Conservation (phyloP, 2,113 vertebrate genomes). For the Capreolus pygargus region DNA sequence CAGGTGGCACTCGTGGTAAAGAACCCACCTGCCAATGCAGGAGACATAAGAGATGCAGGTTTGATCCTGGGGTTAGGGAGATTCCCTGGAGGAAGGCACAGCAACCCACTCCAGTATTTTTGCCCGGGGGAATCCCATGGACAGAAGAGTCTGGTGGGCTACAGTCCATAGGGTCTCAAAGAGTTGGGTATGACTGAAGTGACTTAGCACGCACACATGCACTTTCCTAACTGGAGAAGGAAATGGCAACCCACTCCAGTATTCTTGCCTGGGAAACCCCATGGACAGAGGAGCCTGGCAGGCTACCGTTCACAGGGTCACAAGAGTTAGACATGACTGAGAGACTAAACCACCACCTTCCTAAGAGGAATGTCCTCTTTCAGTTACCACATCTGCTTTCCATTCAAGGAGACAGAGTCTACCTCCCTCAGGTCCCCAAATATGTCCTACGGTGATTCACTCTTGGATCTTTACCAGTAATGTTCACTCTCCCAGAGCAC, state of each 20-base stretch:
- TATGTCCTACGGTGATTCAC: accelerated
- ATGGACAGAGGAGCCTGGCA: background rate
- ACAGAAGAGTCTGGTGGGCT: background rate
- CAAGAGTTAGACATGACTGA: background rate
- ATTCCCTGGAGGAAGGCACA: background rate
- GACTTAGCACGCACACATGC: accelerated
- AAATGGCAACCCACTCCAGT: background rate
- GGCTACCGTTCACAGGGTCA: accelerated
- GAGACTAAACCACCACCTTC: background rate
- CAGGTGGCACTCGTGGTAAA: background rate
- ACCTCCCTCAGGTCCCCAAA: background rate
- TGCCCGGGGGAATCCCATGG: background rate
- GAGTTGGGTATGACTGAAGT: background rate
- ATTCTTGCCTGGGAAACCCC: background rate
- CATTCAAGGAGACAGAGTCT: background rate
- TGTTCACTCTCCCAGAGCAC: background rate
- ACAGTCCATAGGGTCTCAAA: background rate
- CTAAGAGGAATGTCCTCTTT: background rate
- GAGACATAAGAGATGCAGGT: background rate
- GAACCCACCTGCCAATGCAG: background rate
- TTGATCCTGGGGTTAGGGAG: background rate
- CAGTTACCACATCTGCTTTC: background rate
- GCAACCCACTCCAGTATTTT: background rate
- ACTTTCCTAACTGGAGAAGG: background rate
- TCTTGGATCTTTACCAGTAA: background rate